Evolutionary conservation across 2,888 invertebrate genomes (phyloP).

Genomic region (Mayetiola destructor): DNA sequence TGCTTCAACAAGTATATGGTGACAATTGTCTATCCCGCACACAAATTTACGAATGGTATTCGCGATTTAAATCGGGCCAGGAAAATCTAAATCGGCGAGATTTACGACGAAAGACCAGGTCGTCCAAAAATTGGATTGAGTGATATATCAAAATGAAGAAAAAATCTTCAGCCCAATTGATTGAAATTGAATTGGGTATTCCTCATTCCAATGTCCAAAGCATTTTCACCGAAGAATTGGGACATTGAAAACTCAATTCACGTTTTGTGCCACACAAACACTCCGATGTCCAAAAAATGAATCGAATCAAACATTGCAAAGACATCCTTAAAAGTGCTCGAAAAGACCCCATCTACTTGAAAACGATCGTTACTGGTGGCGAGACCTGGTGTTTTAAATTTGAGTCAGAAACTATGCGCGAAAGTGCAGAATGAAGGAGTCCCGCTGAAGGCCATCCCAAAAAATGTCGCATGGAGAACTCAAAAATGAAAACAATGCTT

Average conservation of each 20-base stretch:
- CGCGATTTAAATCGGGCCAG: background rate
- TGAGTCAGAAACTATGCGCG: constrained; percentile 16
- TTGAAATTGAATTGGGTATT: background rate
- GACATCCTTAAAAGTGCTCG: constrained; percentile 14
- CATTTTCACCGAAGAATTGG: background rate
- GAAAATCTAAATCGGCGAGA: background rate
- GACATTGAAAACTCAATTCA: background rate
- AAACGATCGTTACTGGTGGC: constrained; percentile 15
- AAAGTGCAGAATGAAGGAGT: constrained; percentile 15
- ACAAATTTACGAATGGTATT: background rate
- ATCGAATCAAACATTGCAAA: constrained; percentile 9
- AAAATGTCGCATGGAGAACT: constrained; percentile 6
- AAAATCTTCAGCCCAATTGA: background rate
- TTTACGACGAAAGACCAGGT: background rate
- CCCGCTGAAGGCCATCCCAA: background rate
- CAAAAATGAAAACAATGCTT: constrained; percentile 15
- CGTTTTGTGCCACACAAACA: background rate
- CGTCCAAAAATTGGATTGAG: background rate
- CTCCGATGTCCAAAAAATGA: background rate
- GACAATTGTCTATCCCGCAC: background rate
- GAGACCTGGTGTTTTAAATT: constrained; percentile 15
- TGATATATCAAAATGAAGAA: background rate
- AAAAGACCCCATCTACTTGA: constrained; percentile 11
- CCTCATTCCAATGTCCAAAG: background rate
- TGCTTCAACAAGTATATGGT: background rate